phyloP scores from a whole-genome alignment of 1,140 invertebrate genomes.

The Holcopasites calliopsidis region DNA sequence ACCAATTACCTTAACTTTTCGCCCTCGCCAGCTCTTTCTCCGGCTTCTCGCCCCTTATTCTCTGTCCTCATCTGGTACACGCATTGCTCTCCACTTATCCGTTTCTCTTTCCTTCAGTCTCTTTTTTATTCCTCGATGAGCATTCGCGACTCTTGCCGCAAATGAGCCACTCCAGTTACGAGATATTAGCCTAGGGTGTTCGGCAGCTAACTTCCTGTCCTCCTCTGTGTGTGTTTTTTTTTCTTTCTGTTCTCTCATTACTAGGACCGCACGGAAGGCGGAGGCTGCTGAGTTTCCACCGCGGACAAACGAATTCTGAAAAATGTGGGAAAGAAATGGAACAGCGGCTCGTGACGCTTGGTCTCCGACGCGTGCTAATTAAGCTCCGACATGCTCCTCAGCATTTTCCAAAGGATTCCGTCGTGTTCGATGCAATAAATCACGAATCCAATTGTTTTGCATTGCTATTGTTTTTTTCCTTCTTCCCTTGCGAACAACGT shows the following conservation, averaged over 20 bases:
- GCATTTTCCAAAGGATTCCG: slow-evolving; percentile 20
- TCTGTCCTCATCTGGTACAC: background rate
- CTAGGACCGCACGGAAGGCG: slow-evolving; percentile 48
- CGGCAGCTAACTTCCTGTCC: slow-evolving; percentile 47
- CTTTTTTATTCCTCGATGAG: slow-evolving; percentile 32
- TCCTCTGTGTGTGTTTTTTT: slow-evolving; percentile 17
- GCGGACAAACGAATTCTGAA: slow-evolving; percentile 51
- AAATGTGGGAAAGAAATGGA: slow-evolving; percentile 47
- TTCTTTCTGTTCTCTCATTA: slow-evolving; percentile 52
- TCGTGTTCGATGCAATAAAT: slow-evolving; percentile 39
- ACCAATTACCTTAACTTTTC: slow-evolving; percentile 36
- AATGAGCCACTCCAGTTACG: slow-evolving; percentile 50
- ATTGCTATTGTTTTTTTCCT: slow-evolving; percentile 28
- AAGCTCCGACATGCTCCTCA: slow-evolving; percentile 28
- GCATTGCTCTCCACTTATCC: slow-evolving; percentile 20
- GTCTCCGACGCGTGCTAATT: slow-evolving; percentile 47
- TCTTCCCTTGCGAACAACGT: too few species aligned
- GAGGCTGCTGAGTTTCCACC: slow-evolving; percentile 45
- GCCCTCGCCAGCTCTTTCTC: slow-evolving; percentile 13
- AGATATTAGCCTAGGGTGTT: slow-evolving; percentile 49
- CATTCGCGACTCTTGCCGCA: slow-evolving; percentile 39
- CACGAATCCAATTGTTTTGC: slow-evolving; percentile 27
- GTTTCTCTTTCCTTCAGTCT: background rate
- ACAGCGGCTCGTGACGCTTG: slow-evolving; percentile 30
- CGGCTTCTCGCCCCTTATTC: slow-evolving; percentile 6